A percentile compares a stretch with the other conserved stretches of the same genome.
phyloP scores from a whole-genome alignment of 2,113 vertebrate species.

The Alces alces region DNA sequence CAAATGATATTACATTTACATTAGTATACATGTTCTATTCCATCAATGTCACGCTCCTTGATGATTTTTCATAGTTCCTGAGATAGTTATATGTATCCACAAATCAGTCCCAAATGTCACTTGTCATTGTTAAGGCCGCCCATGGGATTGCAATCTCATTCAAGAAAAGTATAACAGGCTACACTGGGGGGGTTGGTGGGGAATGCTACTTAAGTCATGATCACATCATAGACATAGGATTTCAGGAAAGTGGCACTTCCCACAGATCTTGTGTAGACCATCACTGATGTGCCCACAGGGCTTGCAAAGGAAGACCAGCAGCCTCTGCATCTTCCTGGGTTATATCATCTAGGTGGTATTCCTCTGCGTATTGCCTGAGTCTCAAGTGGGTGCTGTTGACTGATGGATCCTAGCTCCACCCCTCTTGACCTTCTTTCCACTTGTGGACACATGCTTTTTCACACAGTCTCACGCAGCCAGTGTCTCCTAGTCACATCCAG shows the following conservation, averaged over 20 bases:
- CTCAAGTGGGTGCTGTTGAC: background rate
- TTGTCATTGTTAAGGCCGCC: background rate
- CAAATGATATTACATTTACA: background rate
- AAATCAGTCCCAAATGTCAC: background rate
- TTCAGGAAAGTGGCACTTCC: background rate
- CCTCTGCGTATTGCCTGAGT: background rate
- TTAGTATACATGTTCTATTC: background rate
- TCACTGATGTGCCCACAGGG: background rate
- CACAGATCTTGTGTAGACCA: background rate
- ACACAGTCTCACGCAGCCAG: background rate
- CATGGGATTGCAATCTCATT: background rate
- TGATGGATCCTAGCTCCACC: background rate
- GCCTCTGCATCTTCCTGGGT: background rate
- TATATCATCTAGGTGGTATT: background rate
- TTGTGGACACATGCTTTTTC: background rate
- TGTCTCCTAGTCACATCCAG: background rate
- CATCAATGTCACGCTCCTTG: background rate
- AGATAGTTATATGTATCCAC: background rate
- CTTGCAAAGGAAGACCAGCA: background rate
- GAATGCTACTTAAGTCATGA: background rate
- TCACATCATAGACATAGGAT: background rate
- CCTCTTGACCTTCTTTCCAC: background rate
- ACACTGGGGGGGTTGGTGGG: fast-evolving
- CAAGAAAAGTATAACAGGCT: background rate
- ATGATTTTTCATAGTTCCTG: background rate